Conservation (phyloP, 2,113 vertebrate species). For the Nematolebias whitei region DNA sequence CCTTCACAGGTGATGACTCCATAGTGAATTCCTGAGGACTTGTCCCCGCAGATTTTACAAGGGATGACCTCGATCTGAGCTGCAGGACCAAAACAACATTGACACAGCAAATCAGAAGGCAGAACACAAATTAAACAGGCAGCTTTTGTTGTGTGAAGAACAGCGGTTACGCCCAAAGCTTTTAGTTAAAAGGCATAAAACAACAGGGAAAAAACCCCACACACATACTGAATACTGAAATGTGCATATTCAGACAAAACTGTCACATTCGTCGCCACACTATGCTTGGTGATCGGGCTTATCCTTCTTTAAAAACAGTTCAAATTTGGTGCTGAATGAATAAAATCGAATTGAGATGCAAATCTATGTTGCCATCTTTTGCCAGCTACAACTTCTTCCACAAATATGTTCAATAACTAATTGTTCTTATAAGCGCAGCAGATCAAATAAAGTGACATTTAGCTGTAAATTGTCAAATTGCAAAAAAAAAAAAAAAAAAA, state of each 20-base stretch:
- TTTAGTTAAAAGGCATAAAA: background rate
- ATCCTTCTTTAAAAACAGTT: no score
- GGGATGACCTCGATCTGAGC: constrained; percentile 95
- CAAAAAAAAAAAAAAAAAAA: no score
- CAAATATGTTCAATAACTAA: no score
- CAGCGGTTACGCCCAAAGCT: background rate
- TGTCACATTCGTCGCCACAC: no score
- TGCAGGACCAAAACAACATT: constrained; percentile 61
- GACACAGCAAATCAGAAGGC: constrained; percentile 19
- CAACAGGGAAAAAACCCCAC: background rate
- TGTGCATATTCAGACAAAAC: constrained; percentile 12
- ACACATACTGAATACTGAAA: background rate
- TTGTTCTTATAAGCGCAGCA: no score
- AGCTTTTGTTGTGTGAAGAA: background rate
- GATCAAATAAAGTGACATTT: no score
- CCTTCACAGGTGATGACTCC: constrained; percentile 90
- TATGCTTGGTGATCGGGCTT: background rate
- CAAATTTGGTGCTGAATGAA: no score
- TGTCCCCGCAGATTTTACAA: constrained; percentile 94
- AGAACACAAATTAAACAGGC: background rate
- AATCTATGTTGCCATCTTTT: no score
- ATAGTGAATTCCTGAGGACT: constrained; percentile 93
- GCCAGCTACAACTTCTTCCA: no score
- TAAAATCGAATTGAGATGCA: no score
- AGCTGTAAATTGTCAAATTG: no score